These are phyloP conservation scores for Oenanthe melanoleuca DNA, from an alignment of 2,113 vertebrate genomes.

Conservation along the genomic window DNA sequence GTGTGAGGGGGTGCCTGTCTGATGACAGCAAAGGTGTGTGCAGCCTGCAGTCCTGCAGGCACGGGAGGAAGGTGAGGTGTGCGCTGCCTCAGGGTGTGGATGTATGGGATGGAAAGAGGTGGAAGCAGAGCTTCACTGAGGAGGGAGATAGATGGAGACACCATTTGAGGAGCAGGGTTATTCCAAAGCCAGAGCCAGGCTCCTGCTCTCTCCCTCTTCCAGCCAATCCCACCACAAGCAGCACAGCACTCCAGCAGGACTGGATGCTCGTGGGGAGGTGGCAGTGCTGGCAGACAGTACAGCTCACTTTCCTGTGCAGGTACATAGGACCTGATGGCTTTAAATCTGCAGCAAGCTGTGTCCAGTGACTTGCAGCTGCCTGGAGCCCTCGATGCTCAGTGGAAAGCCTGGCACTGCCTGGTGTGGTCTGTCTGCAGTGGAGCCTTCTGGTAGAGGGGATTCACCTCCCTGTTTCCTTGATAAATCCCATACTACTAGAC, in stretches of 20 bases:
- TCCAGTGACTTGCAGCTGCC: not conserved
- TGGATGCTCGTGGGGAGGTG: fast-evolving
- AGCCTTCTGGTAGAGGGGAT: not conserved
- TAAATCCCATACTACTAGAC: not conserved
- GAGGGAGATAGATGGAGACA: not conserved
- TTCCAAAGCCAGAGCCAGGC: not conserved
- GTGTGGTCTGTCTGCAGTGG: not conserved
- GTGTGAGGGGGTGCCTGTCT: not conserved
- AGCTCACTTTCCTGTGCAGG: not conserved
- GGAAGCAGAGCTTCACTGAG: not conserved
- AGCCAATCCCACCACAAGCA: not conserved
- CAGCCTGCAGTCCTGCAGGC: not conserved
- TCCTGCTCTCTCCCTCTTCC: not conserved
- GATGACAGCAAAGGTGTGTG: not conserved
- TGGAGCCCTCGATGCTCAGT: not conserved
- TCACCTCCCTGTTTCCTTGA: not conserved
- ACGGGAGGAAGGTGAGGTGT: not conserved
- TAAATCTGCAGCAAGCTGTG: not conserved
- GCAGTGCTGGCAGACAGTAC: not conserved
- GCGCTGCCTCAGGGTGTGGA: not conserved
- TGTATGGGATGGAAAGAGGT: not conserved
- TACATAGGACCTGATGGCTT: fast-evolving
- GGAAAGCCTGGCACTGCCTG: not conserved
- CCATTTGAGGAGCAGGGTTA: not conserved
- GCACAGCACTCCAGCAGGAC: not conserved